Conservation (phyloP, 2,888 invertebrate genomes). For the Pollenia amentaria region DNA sequence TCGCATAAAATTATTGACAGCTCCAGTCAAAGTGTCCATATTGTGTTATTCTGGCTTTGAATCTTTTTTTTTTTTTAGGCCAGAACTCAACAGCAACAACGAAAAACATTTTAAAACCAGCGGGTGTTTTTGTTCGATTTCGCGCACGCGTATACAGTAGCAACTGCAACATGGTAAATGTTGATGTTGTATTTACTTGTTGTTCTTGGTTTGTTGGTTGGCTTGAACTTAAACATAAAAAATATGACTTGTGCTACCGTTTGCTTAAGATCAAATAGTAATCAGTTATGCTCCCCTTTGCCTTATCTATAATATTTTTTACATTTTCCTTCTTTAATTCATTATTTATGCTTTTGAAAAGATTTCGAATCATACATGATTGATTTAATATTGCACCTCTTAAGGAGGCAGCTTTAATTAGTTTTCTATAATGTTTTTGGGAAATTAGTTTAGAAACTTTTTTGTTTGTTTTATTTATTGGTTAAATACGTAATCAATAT, state of each 20-base stretch:
- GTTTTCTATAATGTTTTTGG: constrained; percentile 24
- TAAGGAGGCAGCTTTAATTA: constrained; percentile 34
- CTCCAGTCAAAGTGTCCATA: constrained; percentile 73
- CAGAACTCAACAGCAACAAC: constrained; percentile 4
- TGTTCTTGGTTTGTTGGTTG: constrained; percentile 1
- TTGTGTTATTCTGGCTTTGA: constrained; percentile 56
- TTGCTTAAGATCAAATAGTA: constrained; percentile 55
- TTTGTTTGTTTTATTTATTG: constrained; percentile 4
- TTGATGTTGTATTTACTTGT: constrained; percentile 25
- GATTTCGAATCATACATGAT: constrained; percentile 39
- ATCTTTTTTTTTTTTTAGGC: constrained; percentile 49
- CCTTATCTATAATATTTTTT: constrained; percentile 16
- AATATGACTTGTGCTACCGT: constrained; percentile 71
- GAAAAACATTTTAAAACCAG: constrained; percentile 52
- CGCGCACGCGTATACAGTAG: constrained; percentile 71
- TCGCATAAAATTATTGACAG: constrained; percentile 65
- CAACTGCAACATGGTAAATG: constrained; percentile 38
- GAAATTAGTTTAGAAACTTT: constrained; percentile 54
- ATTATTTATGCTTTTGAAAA: constrained; percentile 55
- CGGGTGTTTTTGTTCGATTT: constrained; percentile 71
- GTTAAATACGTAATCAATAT: not conserved
- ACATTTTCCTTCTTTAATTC: constrained; percentile 32
- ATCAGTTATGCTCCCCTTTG: constrained; percentile 7
- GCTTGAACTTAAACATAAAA: constrained; percentile 50
- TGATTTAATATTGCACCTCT: constrained; percentile 31